A percentile compares a stretch with the other conserved stretches of the same genome.
These are phyloP conservation scores for Clanis bilineata DNA, from an alignment of 2,888 invertebrate genomes.

Conservation along the genomic window DNA sequence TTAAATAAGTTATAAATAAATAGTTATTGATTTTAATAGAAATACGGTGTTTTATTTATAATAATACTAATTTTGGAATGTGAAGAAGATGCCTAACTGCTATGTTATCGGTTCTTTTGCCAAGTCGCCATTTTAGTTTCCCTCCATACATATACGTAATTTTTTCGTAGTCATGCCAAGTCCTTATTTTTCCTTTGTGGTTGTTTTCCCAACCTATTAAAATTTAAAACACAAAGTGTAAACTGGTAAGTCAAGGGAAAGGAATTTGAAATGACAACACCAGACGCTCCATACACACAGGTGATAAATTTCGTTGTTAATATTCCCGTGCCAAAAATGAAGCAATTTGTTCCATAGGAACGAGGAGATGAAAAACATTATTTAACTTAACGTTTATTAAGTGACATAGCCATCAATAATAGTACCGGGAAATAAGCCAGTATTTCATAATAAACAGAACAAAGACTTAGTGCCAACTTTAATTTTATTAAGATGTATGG, in stretches of 20 bases:
- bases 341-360: slow-evolving; percentile 73
- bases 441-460: slow-evolving; percentile 23
- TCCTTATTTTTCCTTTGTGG: no score
- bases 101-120: no score
- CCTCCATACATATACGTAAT: no score
- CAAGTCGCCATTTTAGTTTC: no score
- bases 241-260: slow-evolving; percentile 15
- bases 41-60: no score
- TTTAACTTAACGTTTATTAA: slow-evolving; percentile 68
- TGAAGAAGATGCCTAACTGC: no score
- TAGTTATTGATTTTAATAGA: no score
- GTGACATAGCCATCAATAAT: slow-evolving; percentile 37
- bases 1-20: no score
- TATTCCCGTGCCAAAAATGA: slow-evolving; percentile 67
- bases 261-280: slow-evolving; percentile 49
- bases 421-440: slow-evolving; percentile 18
- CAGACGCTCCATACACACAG: slow-evolving; percentile 52
- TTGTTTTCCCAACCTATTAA: background rate
- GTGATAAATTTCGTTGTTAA: slow-evolving; percentile 72
- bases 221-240: background rate
- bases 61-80: no score
- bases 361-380: slow-evolving; percentile 78
- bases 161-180: no score
- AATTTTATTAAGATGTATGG: slow-evolving; percentile 18
- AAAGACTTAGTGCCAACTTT: slow-evolving; percentile 19